Evolutionary conservation across 2,797 vertebrate species (phyloP), one percentile per base, ranked within the genome.

Genomic region (Crypturellus tataupa): DNA sequence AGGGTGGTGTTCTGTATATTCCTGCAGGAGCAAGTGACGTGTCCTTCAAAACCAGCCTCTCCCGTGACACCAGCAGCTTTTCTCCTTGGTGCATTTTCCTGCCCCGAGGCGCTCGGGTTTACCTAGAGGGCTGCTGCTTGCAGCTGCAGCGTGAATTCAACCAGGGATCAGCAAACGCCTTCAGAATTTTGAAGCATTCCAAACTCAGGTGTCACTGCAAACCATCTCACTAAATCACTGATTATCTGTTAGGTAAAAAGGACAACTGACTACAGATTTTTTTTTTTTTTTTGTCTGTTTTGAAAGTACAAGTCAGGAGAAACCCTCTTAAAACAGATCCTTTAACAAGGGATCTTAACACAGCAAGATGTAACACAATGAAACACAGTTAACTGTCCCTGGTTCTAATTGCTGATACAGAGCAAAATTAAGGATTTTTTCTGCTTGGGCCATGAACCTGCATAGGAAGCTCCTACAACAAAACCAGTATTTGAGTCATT

Each of bases 1-100:
- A 33, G 1, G 9, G 33, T 0, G 62, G 20, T 1, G 3, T 12
- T 31, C 27, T 68, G 12, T 12, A 23, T 14, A 29, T 31, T 75
- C 70, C 33, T 23, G 14, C 1, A 56, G 49, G n/a, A 83, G 11
- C n/a, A 58, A 59, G 6, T 8, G 1, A 56, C 20, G 46, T 75
- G 25, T 25, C 21, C 42, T 63, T 39, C 58, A 56, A 40, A 56
- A 25, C 39, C 62, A 63, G 62, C 23, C 33, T 44, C 33, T 16
- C 64, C 62, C 40, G 77, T 46, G 24, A 27, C 23, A 20, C 14
- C 24, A 80, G 60, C 39, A 68, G 29, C 53, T 40, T 69, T 58
- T 21, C 59, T 25, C 29, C 2, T n/a, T 19, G 33, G 53, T 31
- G 31, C 24, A 13, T 27, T 83, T 69, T 44, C 33, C 47, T 82